Percentiles rank a stretch among this genome's conserved stretches.
Evolutionary conservation across 2,797 vertebrate genomes (phyloP).

Genomic region (Clarias fuscus): DNA sequence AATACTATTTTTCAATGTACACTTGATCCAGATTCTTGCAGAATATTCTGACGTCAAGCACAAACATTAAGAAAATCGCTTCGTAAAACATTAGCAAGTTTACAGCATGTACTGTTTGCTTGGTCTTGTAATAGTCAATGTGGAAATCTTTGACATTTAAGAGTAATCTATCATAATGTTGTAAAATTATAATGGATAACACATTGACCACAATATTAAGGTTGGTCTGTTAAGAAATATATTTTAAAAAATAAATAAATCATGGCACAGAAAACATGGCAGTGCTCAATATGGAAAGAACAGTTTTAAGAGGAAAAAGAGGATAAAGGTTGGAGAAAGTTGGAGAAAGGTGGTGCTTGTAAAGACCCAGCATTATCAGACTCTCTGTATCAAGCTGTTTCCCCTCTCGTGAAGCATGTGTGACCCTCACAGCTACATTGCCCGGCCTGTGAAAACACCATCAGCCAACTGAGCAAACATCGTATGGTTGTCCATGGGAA

Average conservation of each 20-base stretch:
- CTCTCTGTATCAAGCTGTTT: conserved; percentile 19
- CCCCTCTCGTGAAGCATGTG: conserved; percentile 30
- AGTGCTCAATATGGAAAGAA: not conserved
- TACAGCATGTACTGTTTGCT: not conserved
- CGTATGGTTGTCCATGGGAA: conserved; percentile 45
- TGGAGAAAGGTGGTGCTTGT: not conserved
- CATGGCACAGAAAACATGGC: not conserved
- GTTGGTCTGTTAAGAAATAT: not conserved
- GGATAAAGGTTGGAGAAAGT: conserved; percentile 11
- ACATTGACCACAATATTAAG: not conserved
- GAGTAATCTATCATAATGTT: not conserved
- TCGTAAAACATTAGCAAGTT: not conserved
- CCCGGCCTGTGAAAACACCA: conserved; percentile 52
- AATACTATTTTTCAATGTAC: not conserved
- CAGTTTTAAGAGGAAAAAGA: not conserved
- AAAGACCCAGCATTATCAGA: not conserved
- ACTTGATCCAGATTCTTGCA: not conserved
- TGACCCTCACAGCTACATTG: conserved; percentile 35
- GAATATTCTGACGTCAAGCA: not conserved
- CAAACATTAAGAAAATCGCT: not conserved
- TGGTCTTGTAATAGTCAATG: not conserved
- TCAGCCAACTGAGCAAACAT: conserved; percentile 58
- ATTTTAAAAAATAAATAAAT: not conserved
- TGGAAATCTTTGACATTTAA: not conserved
- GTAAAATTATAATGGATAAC: not conserved